These are phyloP conservation scores for Zoanthus sociatus DNA, from an alignment of 92 coral and sea anemone genomes.

Conservation along the genomic window DNA sequence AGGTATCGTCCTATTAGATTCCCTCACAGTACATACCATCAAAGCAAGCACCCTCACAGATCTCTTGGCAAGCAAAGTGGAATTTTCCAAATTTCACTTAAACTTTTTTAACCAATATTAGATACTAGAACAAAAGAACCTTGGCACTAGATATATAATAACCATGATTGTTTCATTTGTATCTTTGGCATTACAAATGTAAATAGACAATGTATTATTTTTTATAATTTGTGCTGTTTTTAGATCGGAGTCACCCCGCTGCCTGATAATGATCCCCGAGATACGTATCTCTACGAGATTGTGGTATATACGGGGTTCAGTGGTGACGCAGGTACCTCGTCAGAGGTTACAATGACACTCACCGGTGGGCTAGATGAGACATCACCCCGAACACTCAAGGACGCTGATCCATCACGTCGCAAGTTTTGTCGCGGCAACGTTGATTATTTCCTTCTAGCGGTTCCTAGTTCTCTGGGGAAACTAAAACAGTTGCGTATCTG, in stretches of 20 bases:
- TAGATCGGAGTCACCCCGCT: conserved; percentile 95
- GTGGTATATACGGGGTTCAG: conserved; percentile 94
- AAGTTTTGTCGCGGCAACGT: conserved; percentile 89
- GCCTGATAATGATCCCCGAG: conserved; percentile 95
- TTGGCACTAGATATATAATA: too few species aligned
- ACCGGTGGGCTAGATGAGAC: conserved; percentile 93
- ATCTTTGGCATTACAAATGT: too few species aligned
- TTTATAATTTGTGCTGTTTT: not conserved
- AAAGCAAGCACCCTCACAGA: not conserved
- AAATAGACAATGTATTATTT: too few species aligned
- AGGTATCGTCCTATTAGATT: not conserved
- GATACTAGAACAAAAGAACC: too few species aligned
- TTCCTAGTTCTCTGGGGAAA: conserved; percentile 88
- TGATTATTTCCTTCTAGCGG: conserved; percentile 89
- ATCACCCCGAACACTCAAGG: conserved; percentile 83
- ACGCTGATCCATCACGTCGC: conserved; percentile 81
- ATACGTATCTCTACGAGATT: conserved; percentile 92
- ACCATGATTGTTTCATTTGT: too few species aligned
- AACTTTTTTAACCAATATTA: too few species aligned
- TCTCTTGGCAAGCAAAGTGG: too few species aligned
- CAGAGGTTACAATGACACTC: conserved; percentile 82
- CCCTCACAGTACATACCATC: not conserved
- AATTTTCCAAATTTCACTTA: too few species aligned
- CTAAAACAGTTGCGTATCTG: conserved; percentile 82
- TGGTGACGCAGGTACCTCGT: conserved; percentile 84